Evolutionary conservation across 2,113 vertebrate species (phyloP).

Genomic region (Sterna hirundo): DNA sequence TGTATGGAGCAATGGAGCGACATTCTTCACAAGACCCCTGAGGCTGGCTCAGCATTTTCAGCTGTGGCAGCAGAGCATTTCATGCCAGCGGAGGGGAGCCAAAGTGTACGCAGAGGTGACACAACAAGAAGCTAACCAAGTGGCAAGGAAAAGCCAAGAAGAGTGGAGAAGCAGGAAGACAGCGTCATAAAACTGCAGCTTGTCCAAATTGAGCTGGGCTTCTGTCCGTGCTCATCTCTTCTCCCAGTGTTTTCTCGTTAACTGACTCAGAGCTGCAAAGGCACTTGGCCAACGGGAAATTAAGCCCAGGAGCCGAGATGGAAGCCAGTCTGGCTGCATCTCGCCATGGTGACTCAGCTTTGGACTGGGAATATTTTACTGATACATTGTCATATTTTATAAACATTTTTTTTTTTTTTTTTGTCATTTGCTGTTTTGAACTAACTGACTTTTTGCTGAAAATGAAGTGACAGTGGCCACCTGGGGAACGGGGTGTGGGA

Average conservation of each 20-base stretch:
- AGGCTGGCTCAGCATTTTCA: slow-evolving; percentile 51
- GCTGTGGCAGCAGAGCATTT: background rate
- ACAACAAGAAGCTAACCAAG: background rate
- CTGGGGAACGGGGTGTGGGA: background rate
- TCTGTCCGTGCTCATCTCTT: background rate
- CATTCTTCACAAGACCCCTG: slow-evolving; percentile 48
- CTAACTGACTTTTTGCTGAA: background rate
- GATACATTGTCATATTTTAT: background rate
- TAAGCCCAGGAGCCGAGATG: background rate
- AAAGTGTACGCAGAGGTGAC: background rate
- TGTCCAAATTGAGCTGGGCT: background rate
- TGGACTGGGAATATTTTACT: background rate
- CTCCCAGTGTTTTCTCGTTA: background rate
- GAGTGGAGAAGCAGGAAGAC: background rate
- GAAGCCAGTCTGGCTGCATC: background rate
- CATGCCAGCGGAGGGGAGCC: background rate
- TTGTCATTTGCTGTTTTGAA: background rate
- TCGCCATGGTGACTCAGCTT: background rate
- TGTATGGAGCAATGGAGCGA: slow-evolving; percentile 8
- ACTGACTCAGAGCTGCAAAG: background rate
- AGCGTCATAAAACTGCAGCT: background rate
- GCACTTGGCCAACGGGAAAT: background rate
- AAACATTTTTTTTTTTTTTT: background rate
- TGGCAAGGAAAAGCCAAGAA: background rate
- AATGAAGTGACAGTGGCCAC: background rate